Evolutionary conservation across 2,888 invertebrate species (phyloP).

Genomic region (Deroplatys truncata): DNA sequence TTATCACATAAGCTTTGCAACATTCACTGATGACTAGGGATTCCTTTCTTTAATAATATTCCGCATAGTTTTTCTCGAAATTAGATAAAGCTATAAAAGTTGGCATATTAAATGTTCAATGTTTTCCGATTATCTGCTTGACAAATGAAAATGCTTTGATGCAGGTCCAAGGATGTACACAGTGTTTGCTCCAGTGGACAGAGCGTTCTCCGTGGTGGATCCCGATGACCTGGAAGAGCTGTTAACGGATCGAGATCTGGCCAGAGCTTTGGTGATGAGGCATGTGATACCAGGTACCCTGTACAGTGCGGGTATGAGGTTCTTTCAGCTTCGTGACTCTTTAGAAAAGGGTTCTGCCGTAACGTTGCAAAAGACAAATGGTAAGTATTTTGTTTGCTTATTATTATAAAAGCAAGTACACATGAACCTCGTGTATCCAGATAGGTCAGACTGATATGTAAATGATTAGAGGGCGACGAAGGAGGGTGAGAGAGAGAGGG

Average conservation of each 20-base stretch:
- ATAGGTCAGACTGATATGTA: no score
- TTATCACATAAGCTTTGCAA: no score
- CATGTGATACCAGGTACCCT: conserved; percentile 75
- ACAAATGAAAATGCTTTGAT: neutral
- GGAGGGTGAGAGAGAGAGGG: no score
- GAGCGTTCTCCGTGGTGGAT: conserved; percentile 67
- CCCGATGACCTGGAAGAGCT: conserved; percentile 57
- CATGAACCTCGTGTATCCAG: no score
- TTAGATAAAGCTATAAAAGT: neutral
- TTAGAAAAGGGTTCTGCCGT: conserved; percentile 70
- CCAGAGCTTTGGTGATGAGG: conserved; percentile 68
- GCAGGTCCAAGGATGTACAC: conserved; percentile 44
- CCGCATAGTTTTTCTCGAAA: neutral
- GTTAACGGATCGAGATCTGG: conserved; percentile 56
- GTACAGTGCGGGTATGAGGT: conserved; percentile 82
- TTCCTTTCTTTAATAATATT: neutral
- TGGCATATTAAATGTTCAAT: neutral
- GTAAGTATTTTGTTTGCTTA: conserved; percentile 45
- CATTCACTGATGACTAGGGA: no score
- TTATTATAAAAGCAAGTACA: neutral
- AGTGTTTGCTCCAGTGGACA: conserved; percentile 79
- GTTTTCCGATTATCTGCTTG: no score
- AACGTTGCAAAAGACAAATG: conserved; percentile 74
- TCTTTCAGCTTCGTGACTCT: conserved; percentile 79
- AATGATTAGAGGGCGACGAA: no score